Conservation (phyloP, 2,113 vertebrate genomes). For the Psittacula cyanocephala region DNA sequence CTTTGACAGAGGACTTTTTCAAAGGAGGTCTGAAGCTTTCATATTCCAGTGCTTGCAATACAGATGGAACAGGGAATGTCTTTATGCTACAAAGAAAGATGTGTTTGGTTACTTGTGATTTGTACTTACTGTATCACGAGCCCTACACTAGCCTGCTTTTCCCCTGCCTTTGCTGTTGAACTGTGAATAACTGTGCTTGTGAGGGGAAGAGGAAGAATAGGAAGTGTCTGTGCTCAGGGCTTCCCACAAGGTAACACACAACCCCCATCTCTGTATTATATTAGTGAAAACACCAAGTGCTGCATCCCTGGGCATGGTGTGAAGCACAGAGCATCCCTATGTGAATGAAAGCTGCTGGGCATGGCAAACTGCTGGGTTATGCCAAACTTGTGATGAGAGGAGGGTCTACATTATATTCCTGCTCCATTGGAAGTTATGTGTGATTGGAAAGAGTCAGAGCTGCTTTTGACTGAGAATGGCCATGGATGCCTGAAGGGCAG, state of each 20-base stretch:
- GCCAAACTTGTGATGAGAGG: not conserved
- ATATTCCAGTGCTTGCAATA: not conserved
- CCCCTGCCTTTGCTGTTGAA: not conserved
- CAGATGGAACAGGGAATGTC: not conserved
- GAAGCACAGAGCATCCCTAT: not conserved
- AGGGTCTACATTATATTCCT: not conserved
- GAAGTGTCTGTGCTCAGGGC: not conserved
- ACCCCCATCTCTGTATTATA: not conserved
- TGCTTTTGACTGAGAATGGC: not conserved
- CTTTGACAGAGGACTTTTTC: not conserved
- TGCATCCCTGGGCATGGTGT: not conserved
- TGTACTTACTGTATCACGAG: not conserved
- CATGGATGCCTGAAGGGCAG: not conserved
- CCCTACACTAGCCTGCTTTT: not conserved
- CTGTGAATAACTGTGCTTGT: accelerated
- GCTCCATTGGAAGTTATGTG: not conserved
- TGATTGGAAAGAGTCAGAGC: not conserved
- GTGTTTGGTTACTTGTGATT: not conserved
- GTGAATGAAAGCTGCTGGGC: not conserved
- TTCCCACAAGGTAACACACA: not conserved
- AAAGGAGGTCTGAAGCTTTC: not conserved
- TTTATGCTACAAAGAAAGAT: not conserved
- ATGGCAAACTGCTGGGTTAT: not conserved
- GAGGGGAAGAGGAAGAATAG: not conserved
- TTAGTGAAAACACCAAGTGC: not conserved